Conservation (phyloP, 1,140 invertebrate species). For the Metopolophium dirhodum region DNA sequence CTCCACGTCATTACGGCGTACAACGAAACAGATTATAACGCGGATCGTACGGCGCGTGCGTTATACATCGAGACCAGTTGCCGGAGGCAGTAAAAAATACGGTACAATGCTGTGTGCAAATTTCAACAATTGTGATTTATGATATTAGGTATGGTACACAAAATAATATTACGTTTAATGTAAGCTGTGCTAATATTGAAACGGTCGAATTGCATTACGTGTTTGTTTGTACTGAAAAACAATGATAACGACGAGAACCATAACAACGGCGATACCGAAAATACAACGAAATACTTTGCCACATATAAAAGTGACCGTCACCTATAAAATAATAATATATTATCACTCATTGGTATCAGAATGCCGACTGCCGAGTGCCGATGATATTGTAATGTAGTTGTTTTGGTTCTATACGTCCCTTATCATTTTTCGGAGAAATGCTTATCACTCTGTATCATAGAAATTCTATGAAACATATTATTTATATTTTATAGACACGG, state of each 20-base stretch:
- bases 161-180: not conserved
- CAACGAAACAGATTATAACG: not conserved
- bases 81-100: not conserved
- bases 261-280: not conserved
- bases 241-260: not conserved
- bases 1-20: slow-evolving; percentile 1
- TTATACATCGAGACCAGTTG: not conserved
- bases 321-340: too few species aligned
- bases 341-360: not conserved
- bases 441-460: not conserved
- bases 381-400: not conserved
- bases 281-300: not conserved
- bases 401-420: not conserved
- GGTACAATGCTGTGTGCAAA: not conserved
- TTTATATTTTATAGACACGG: too few species aligned
- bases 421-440: not conserved
- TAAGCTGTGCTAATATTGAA: not conserved
- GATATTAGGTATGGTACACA: too few species aligned
- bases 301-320: too few species aligned
- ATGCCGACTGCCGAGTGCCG: not conserved
- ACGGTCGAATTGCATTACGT: not conserved
- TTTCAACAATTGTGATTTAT: not conserved
- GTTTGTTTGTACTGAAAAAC: not conserved
- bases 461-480: too few species aligned
- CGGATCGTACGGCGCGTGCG: not conserved